Base-by-base conservation (phyloP, 2,888 invertebrate genomes). In the Macaria notata region DNA sequence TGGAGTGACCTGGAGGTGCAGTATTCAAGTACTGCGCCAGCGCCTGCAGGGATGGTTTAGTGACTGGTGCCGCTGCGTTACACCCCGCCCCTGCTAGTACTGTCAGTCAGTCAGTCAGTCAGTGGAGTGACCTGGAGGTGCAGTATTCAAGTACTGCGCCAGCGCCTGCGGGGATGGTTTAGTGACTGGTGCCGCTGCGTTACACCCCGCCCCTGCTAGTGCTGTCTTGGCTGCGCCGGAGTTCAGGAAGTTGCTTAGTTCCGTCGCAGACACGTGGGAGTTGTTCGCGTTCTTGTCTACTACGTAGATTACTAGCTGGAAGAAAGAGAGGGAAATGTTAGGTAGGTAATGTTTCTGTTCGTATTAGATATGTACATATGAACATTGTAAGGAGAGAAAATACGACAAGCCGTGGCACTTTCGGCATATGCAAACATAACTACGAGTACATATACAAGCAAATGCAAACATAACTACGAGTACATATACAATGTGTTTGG, bases 1-100 rank as follows among this genome's bases (percentile, higher is more conserved):
- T 36, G 7, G 4, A 49, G 9, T 50, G 72, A 93, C 94, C 96
- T 64, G 94, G 93, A 0, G 98, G 99, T n/a, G 98, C 96, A 69
- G 94, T 95, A 70, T 97, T 96, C 59, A 98, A 88, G 85, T 99
- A 99, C 71, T 97, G 96, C 66, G 96, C 95, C 9, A 98, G 76
- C 76, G 96, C 95, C 59, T 95, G 94, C 52, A 95, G 95, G 65
- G 96, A 94, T 46, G 98, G 95, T 45, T 94, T 93, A 0, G 96
- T 94, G 78, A 96, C 93, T 9, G 98, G 92, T 61, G 94, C 92
- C 30, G 96, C 93, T 67, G 94, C 93, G 41, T 92, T 91, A 39
- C 97, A 95, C 0, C 95, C 95, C 39, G 98, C 93, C 66, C 93
- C 94, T 1, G 90, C 83, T 8, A 98, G 87, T 69, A 97, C 96